Base-by-base conservation (phyloP, 2,888 invertebrate genomes). In the Opisthograptis luteolata region DNA sequence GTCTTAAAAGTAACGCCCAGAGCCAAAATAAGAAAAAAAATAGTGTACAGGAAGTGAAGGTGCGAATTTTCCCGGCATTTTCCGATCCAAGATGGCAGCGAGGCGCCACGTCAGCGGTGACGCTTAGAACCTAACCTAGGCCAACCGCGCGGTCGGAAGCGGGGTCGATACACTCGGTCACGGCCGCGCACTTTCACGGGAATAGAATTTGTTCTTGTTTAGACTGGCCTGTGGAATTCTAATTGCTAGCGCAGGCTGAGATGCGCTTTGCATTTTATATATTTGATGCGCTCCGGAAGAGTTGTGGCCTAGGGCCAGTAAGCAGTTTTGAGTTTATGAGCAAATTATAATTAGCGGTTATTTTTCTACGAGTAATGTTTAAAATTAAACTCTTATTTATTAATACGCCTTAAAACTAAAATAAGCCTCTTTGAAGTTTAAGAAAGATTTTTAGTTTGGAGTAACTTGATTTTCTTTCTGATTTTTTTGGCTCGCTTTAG, bases 141-240 rank as follows among this genome's bases (percentile, higher is more conserved):
- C 84, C 82, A 87, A 85, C 81, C 71, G 79, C 79, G 80, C 76
- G 75, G 62, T 79, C 79, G 80, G 80, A 75, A 72, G 66, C 79
- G 68, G 76, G 87, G 85, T 87, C 87, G 83, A 76, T 85, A 84
- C 85, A 72, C 87, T 80, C 84, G 85, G 87, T 86, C 87, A 87
- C 66, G 87, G 86, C 78, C 84, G 74, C 72, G 75, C 76, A 84
- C 87, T 88, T 87, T 87, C 87, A 76, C 84, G 79, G 79, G 75
- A 79, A 79, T 73, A 76, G 75, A 75, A 74, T 73, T n/a, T 70
- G 79, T 81, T 76, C 76, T 78, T 76, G 81, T 81, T 79, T 79
- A 76, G 81, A 76, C 79, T 79, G 58, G 47, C 10, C 60, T 64
- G 70, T 66, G 76, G 79, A 80, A 81, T 84, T 82, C 79, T 81